Evolutionary conservation across 1,140 invertebrate species (phyloP).

Genomic region (Lasaia peninsularis): DNA sequence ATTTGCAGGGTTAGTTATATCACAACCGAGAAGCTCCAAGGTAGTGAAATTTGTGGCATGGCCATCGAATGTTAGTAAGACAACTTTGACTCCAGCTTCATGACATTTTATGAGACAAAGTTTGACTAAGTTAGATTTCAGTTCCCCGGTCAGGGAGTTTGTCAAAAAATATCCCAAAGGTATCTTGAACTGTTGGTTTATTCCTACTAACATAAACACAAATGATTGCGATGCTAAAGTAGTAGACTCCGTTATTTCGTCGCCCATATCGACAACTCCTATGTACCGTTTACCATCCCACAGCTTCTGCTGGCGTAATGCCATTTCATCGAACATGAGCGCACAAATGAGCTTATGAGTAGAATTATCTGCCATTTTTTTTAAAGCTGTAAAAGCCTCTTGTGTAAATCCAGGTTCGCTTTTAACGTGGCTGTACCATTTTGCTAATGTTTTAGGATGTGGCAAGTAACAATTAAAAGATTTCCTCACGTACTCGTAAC

Average conservation of each 20-base stretch:
- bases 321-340: constrained; percentile 45
- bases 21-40: constrained; percentile 27
- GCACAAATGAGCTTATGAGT: constrained; percentile 28
- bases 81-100: constrained; percentile 30
- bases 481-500: constrained; percentile 31
- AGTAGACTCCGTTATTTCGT: constrained; percentile 15
- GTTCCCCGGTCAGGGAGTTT: constrained; percentile 18
- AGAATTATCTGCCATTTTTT: constrained; percentile 21
- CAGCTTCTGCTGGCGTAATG: constrained; percentile 36
- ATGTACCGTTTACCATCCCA: constrained; percentile 24
- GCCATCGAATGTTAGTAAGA: constrained; percentile 32
- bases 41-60: constrained; percentile 25
- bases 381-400: constrained; percentile 34
- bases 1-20: constrained; percentile 13
- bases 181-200: constrained; percentile 31
- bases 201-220: constrained; percentile 23
- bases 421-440: constrained; percentile 42
- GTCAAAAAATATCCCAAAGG: constrained; percentile 33
- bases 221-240: constrained; percentile 23
- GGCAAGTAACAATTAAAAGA: constrained; percentile 34
- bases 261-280: constrained; percentile 40
- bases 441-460: constrained; percentile 36
- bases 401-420: constrained; percentile 39
- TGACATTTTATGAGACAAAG: constrained; percentile 30
- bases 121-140: constrained; percentile 29